Conservation (phyloP, 2,113 vertebrate species). For the Colius striatus region DNA sequence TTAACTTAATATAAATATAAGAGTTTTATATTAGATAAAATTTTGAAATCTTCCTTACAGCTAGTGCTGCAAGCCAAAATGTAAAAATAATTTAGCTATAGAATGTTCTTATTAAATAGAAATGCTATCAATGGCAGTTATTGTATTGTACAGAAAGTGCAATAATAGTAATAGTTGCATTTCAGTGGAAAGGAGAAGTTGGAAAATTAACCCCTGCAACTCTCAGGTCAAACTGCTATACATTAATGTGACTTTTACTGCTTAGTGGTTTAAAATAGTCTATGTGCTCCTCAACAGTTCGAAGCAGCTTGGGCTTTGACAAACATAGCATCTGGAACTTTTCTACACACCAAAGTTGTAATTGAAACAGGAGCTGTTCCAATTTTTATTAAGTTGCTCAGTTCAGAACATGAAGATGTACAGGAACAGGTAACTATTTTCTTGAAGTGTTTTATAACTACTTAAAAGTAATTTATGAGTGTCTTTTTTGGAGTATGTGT, state of each 20-base stretch:
- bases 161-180: background rate
- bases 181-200: background rate
- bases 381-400: conserved; percentile 91
- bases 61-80: background rate
- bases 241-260: background rate
- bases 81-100: background rate
- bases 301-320: conserved; percentile 94
- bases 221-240: background rate
- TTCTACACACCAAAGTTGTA: conserved; percentile 92
- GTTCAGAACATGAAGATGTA: conserved; percentile 92
- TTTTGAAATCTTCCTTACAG: background rate
- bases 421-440: conserved; percentile 88
- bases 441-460: background rate
- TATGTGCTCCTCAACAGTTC: conserved; percentile 76
- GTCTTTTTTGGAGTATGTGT: background rate
- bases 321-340: conserved; percentile 93
- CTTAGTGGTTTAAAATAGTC: background rate
- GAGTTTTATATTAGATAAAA: background rate
- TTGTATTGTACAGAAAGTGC: background rate
- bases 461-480: background rate
- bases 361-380: conserved; percentile 94
- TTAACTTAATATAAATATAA: background rate
- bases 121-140: background rate
- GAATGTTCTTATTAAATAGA: background rate
- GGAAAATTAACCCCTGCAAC: background rate